Evolutionary conservation across 2,113 vertebrate species (phyloP).

Genomic region (Thomomys bottae): DNA sequence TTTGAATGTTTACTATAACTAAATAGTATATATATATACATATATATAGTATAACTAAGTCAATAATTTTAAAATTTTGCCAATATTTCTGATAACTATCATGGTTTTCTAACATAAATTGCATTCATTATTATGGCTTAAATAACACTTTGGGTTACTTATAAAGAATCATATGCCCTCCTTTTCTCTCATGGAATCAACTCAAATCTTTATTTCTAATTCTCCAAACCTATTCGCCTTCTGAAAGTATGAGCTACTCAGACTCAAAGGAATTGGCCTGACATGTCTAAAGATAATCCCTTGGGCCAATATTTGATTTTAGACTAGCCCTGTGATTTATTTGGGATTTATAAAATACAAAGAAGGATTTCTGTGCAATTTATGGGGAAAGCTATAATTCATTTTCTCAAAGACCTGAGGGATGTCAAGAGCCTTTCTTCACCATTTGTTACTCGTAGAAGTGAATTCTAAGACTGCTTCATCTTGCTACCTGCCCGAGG

Average conservation of each 20-base stretch:
- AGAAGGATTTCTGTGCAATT: neutral
- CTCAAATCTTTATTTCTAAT: neutral
- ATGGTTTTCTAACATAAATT: neutral
- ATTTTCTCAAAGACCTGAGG: neutral
- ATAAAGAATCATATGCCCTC: neutral
- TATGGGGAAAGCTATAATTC: neutral
- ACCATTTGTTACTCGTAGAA: neutral
- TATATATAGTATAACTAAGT: neutral
- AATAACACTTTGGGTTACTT: neutral
- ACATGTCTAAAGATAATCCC: neutral
- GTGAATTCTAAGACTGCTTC: neutral
- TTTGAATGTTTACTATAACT: slow-evolving; percentile 37
- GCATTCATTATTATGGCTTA: neutral
- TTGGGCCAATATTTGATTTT: neutral
- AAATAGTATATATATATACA: neutral
- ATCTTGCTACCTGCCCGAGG: neutral
- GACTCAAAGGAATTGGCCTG: neutral
- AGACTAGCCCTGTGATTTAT: neutral
- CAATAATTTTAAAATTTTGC: neutral
- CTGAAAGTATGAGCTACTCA: neutral
- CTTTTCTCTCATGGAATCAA: neutral
- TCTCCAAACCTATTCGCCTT: neutral
- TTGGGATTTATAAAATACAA: neutral
- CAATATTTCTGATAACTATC: slow-evolving; percentile 12
- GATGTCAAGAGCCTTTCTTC: neutral